Evolutionary conservation across 1,140 invertebrate genomes (phyloP).

Genomic region (Centruroides vittatus): DNA sequence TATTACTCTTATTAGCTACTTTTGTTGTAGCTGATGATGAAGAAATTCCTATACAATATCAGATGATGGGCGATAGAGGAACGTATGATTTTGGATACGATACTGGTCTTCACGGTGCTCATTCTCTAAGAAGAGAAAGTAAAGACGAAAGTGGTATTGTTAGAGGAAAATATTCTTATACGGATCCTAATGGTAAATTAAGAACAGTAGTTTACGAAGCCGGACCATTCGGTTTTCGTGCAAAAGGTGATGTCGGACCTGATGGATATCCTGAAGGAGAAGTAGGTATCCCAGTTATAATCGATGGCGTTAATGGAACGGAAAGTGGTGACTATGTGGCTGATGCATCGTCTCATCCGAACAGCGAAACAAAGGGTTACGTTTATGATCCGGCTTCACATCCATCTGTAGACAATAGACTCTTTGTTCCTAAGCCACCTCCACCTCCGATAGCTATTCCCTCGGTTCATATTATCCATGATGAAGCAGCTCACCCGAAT

Average conservation of each 20-base stretch:
- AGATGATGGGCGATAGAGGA: slow-evolving; percentile 35
- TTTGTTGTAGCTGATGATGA: too few species aligned
- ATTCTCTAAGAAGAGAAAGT: slow-evolving; percentile 75
- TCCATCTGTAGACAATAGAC: too few species aligned
- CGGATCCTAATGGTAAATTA: slow-evolving; percentile 74
- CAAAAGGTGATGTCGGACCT: slow-evolving; percentile 11
- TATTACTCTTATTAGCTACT: too few species aligned
- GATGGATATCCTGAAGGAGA: slow-evolving; percentile 4
- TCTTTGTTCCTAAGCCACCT: too few species aligned
- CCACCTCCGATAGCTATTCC: too few species aligned
- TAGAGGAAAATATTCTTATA: slow-evolving; percentile 63
- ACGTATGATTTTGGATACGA: slow-evolving; percentile 80
- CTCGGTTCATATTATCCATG: too few species aligned
- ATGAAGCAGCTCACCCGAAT: too few species aligned
- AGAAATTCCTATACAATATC: slow-evolving; percentile 12
- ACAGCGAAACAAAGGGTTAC: neutral
- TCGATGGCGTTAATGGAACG: neutral
- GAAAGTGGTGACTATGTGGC: neutral
- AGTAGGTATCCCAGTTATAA: neutral
- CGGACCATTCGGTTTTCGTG: slow-evolving; percentile 38
- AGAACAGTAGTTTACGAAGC: slow-evolving; percentile 75
- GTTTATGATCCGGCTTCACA: too few species aligned
- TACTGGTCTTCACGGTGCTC: slow-evolving; percentile 47
- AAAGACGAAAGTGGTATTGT: slow-evolving; percentile 71
- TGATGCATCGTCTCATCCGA: neutral